A percentile compares a stretch with the other conserved stretches of the same genome.
Conservation (phyloP, 2,888 invertebrate species). For the Lycophotia porphyrea region DNA sequence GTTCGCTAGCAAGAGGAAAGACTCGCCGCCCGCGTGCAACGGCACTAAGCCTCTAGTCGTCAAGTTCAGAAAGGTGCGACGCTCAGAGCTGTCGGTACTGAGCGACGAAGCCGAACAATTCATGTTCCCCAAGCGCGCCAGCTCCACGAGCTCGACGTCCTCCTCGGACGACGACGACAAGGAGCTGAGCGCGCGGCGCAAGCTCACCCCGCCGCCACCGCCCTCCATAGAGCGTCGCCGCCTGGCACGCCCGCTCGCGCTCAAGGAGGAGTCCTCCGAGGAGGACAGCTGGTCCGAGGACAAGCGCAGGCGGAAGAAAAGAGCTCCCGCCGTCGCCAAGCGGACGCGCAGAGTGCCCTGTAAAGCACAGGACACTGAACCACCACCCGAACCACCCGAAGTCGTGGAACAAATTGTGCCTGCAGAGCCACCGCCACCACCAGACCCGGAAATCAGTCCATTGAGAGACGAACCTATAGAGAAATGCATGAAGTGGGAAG, state of each 20-base stretch:
- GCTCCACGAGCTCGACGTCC: slow-evolving; percentile 88
- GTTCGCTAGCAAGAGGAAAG: slow-evolving; percentile 79
- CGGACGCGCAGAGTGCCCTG: slow-evolving; percentile 69
- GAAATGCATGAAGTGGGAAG: slow-evolving; percentile 87
- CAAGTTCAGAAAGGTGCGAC: slow-evolving; percentile 93
- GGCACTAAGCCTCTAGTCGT: slow-evolving; percentile 91
- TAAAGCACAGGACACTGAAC: slow-evolving; percentile 50
- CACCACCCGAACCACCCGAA: slow-evolving; percentile 61
- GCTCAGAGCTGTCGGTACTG: slow-evolving; percentile 93
- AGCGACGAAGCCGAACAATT: slow-evolving; percentile 97
- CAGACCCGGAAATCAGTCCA: slow-evolving; percentile 73
- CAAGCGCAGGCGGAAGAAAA: slow-evolving; percentile 77
- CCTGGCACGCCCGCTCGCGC: slow-evolving; percentile 82
- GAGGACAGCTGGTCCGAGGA: slow-evolving; percentile 87
- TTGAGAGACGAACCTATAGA: slow-evolving; percentile 79
- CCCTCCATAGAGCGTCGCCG: slow-evolving; percentile 79
- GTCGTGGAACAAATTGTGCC: slow-evolving; percentile 63
- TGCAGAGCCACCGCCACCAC: slow-evolving; percentile 52
- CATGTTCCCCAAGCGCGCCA: slow-evolving; percentile 94
- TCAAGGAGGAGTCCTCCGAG: slow-evolving; percentile 87
- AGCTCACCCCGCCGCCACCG: slow-evolving; percentile 79
- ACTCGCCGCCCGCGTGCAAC: slow-evolving; percentile 89
- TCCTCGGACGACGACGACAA: slow-evolving; percentile 90
- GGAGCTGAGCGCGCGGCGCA: slow-evolving; percentile 83
- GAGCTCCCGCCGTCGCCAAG: slow-evolving; percentile 71